Conservation (phyloP, 2,888 invertebrate species). For the Nomada flava region DNA sequence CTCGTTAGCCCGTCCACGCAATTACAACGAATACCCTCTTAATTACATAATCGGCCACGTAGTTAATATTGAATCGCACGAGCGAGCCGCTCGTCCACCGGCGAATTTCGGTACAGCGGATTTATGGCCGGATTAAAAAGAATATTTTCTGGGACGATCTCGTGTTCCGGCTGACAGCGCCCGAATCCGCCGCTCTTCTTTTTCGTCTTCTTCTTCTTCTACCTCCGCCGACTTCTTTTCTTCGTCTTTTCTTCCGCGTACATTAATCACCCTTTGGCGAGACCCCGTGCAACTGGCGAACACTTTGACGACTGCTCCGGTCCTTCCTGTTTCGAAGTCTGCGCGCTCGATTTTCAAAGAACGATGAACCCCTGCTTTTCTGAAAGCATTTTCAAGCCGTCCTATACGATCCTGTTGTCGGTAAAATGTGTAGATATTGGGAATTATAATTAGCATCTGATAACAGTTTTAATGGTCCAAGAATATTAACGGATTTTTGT, state of each 20-base stretch:
- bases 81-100: not conserved
- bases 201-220: not conserved
- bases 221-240: not conserved
- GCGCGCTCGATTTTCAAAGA: not conserved
- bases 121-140: slow-evolving; percentile 31
- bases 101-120: not conserved
- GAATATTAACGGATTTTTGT: no score
- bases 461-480: no score
- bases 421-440: not conserved
- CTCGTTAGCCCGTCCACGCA: slow-evolving; percentile 47
- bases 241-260: slow-evolving; percentile 60
- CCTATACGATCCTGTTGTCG: no score
- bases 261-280: slow-evolving; percentile 80
- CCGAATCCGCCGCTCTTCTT: slow-evolving; percentile 1
- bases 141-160: slow-evolving; percentile 23
- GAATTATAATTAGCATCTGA: not conserved
- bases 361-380: not conserved
- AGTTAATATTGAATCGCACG: slow-evolving; percentile 40
- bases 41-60: slow-evolving; percentile 56
- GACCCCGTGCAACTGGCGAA: slow-evolving; percentile 54
- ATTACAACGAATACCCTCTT: slow-evolving; percentile 56
- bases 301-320: slow-evolving; percentile 17
- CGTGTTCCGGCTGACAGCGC: slow-evolving; percentile 29
- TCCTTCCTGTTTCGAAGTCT: slow-evolving; percentile 13
- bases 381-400: not conserved